These are phyloP conservation scores for Conger conger DNA, from an alignment of 2,113 vertebrate genomes.

Conservation along the genomic window DNA sequence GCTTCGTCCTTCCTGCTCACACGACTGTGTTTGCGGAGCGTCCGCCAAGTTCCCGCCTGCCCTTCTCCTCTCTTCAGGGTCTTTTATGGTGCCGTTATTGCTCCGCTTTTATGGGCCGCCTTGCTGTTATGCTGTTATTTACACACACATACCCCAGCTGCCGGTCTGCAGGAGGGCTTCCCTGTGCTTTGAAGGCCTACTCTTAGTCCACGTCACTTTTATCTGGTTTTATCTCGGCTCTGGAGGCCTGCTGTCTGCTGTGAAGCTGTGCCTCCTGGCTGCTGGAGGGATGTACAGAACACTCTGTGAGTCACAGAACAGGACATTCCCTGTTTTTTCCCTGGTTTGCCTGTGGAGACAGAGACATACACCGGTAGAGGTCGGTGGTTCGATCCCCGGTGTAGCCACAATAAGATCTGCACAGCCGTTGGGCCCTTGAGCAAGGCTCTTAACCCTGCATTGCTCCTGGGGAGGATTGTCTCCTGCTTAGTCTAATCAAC, in stretches of 20 bases:
- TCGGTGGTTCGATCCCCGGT: too few species aligned
- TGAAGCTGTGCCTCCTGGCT: not conserved
- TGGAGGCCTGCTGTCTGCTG: constrained; percentile 25
- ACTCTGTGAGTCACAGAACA: not conserved
- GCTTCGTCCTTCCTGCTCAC: not conserved
- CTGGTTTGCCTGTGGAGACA: not conserved
- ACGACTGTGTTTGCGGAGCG: constrained; percentile 44
- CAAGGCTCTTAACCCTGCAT: too few species aligned
- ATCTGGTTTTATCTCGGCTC: constrained; percentile 24
- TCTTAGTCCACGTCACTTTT: not conserved
- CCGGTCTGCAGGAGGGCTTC: not conserved
- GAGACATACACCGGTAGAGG: not conserved
- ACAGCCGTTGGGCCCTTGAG: too few species aligned
- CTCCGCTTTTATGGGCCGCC: constrained; percentile 37
- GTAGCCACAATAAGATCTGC: too few species aligned
- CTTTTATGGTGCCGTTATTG: constrained; percentile 48
- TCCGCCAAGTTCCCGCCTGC: constrained; percentile 53
- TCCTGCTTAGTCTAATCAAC: too few species aligned
- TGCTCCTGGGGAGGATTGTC: too few species aligned
- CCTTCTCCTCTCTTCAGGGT: constrained; percentile 45
- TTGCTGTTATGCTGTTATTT: constrained; percentile 42
- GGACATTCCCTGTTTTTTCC: not conserved
- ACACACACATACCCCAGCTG: not conserved
- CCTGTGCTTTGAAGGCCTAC: not conserved
- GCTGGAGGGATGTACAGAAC: not conserved